Conservation (phyloP, 2,797 vertebrate species). For the Lepilemur ruficaudatus region DNA sequence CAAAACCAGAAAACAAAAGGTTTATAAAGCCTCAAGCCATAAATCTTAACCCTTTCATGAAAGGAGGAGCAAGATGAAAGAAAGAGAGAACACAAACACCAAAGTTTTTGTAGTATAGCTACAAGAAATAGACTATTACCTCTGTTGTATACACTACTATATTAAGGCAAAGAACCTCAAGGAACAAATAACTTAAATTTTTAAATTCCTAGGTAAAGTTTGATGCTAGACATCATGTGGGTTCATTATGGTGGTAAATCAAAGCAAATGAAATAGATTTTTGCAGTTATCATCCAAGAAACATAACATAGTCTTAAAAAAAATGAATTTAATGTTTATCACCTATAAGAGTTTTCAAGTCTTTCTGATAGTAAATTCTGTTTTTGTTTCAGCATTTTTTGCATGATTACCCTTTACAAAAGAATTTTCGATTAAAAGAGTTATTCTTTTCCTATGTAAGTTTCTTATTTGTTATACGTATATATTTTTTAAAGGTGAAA, state of each 20-base stretch:
- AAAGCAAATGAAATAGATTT: constrained; percentile 45
- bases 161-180: constrained; percentile 13
- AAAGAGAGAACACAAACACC: not conserved
- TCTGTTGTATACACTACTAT: not conserved
- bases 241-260: constrained; percentile 12
- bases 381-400: constrained; percentile 3
- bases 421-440: constrained; percentile 8
- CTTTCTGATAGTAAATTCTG: constrained; percentile 39
- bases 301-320: constrained; percentile 16
- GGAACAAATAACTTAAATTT: not conserved
- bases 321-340: constrained; percentile 37
- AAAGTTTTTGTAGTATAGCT: not conserved
- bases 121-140: not conserved
- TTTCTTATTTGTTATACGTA: not conserved
- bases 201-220: constrained; percentile 4
- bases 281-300: constrained; percentile 35
- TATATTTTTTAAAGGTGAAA: not conserved
- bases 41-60: constrained; percentile 45
- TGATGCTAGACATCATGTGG: not conserved
- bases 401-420: not conserved
- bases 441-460: not conserved
- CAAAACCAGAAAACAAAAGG: constrained; percentile 51
- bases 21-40: not conserved
- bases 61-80: not conserved
- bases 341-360: not conserved